These are phyloP conservation scores for Morpho achilles DNA, from an alignment of 2,888 invertebrate species.

Conservation along the genomic window DNA sequence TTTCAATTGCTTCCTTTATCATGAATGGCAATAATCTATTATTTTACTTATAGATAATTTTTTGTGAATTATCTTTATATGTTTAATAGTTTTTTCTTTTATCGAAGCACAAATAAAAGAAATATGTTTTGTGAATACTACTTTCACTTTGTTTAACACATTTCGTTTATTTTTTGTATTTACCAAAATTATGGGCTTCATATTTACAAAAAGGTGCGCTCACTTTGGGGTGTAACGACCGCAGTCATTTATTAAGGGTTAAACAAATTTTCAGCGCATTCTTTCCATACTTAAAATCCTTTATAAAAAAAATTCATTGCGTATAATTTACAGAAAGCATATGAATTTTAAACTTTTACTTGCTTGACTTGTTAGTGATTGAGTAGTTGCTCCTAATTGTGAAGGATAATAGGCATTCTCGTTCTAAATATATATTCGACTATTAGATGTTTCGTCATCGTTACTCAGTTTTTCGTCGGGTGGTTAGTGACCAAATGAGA, in stretches of 20 bases:
- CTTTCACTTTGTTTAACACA: too few relatives aligned
- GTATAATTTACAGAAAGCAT: not conserved
- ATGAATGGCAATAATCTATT: too few relatives aligned
- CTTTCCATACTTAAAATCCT: not conserved
- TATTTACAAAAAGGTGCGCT: conserved; percentile 4
- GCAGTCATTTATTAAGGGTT: conserved; percentile 5
- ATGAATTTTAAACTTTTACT: not conserved
- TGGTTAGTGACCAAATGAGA: too few relatives aligned
- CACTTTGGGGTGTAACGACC: conserved; percentile 1
- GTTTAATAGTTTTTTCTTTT: not conserved
- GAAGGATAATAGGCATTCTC: too few relatives aligned
- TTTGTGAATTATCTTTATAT: not conserved
- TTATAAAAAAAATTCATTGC: not conserved
- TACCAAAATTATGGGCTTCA: not conserved
- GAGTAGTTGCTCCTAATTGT: too few relatives aligned
- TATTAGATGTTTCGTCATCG: too few relatives aligned
- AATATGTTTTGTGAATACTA: not conserved
- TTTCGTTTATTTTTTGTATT: conserved; percentile 6
- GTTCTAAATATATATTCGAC: too few relatives aligned
- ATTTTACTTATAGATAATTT: too few relatives aligned
- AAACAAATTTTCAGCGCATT: conserved; percentile 2
- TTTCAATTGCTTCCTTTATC: too few relatives aligned
- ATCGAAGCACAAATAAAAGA: not conserved
- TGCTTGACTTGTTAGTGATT: too few relatives aligned
- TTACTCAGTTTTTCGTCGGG: too few relatives aligned